Conservation (phyloP, 1,140 invertebrate species). For the Doryteuthis pealeii region DNA sequence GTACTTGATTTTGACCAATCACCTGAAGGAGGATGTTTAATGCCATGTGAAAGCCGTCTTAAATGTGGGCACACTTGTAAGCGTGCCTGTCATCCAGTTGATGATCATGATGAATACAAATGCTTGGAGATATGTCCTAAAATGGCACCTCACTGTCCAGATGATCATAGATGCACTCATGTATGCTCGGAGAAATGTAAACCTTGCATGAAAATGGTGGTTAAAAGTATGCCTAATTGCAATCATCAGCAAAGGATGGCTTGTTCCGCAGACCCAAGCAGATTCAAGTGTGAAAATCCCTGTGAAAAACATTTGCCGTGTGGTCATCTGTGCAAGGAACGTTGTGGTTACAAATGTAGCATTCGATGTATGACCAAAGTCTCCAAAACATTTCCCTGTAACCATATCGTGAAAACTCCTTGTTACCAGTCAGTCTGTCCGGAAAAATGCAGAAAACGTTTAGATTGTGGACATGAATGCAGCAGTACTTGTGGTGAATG, state of each 20-base stretch:
- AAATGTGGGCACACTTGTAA: slow-evolving; percentile 57
- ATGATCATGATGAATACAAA: slow-evolving; percentile 44
- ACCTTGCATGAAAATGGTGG: slow-evolving; percentile 30
- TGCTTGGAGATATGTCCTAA: slow-evolving; percentile 50
- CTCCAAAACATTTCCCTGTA: slow-evolving; percentile 45
- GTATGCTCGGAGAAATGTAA: slow-evolving; percentile 42
- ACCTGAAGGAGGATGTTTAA: slow-evolving; percentile 59
- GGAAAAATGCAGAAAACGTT: slow-evolving; percentile 20
- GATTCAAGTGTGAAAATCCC: slow-evolving; percentile 25
- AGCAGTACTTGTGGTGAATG: slow-evolving; percentile 59
- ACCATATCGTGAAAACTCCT: slow-evolving; percentile 41
- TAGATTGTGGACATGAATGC: slow-evolving; percentile 45
- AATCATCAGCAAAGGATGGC: slow-evolving; percentile 30
- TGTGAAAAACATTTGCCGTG: slow-evolving; percentile 56
- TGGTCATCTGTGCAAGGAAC: slow-evolving; percentile 67
- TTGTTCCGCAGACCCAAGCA: slow-evolving; percentile 25
- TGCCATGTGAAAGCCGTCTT: slow-evolving; percentile 45
- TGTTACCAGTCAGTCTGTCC: slow-evolving; percentile 39
- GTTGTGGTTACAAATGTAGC: slow-evolving; percentile 67
- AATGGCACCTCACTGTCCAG: slow-evolving; percentile 20
- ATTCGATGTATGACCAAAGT: slow-evolving; percentile 26
- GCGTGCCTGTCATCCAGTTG: slow-evolving; percentile 46
- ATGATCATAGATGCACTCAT: slow-evolving; percentile 41
- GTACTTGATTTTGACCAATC: slow-evolving; percentile 54
- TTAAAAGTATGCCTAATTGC: slow-evolving; percentile 31